These are phyloP conservation scores for Coregonus suidteri DNA, from an alignment of 2,797 vertebrate species.

Conservation along the genomic window DNA sequence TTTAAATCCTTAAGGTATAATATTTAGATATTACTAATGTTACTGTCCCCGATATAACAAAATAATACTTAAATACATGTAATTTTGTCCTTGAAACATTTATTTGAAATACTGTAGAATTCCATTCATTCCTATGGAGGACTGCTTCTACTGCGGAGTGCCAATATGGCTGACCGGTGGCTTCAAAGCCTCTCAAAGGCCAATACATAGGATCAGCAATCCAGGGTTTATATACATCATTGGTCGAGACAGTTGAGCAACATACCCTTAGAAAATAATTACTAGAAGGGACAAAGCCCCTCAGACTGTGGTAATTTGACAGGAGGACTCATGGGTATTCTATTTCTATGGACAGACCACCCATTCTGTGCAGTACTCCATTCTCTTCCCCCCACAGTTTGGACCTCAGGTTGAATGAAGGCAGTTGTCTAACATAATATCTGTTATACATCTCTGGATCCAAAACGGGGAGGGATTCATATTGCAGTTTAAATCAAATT, in stretches of 20 bases:
- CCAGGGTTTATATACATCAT: too few relatives aligned
- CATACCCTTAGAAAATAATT: not conserved
- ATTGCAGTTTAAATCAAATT: not conserved
- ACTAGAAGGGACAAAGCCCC: not conserved
- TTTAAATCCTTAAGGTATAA: too few relatives aligned
- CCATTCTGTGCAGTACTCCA: not conserved
- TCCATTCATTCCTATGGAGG: too few relatives aligned
- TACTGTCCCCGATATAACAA: too few relatives aligned
- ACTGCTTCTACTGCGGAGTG: too few relatives aligned
- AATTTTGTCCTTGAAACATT: too few relatives aligned
- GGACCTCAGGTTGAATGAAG: not conserved
- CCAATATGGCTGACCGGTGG: too few relatives aligned
- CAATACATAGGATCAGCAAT: too few relatives aligned
- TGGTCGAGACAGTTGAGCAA: not conserved
- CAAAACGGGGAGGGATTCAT: not conserved
- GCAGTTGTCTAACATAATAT: not conserved
- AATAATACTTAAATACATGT: too few relatives aligned
- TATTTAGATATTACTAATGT: too few relatives aligned
- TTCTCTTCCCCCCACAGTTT: not conserved
- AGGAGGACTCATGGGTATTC: not conserved
- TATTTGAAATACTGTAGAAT: too few relatives aligned
- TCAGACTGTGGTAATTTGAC: not conserved
- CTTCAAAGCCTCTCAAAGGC: too few relatives aligned
- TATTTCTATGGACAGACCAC: not conserved
- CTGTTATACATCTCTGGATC: not conserved